Evolutionary conservation across 2,888 invertebrate species (phyloP).

Genomic region (Synergus umbraculus): DNA sequence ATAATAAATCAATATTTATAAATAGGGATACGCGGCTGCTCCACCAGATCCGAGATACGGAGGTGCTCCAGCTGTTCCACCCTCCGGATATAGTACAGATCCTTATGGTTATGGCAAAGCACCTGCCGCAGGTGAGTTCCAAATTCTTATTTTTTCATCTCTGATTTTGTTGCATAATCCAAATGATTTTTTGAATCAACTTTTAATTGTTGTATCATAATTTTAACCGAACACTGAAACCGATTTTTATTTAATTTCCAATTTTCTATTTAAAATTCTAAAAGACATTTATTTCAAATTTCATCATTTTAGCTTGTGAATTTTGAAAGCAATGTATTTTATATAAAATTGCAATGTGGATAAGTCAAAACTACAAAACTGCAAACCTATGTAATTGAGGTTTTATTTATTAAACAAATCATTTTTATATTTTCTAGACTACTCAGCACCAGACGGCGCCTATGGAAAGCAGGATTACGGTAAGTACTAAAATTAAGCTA

Average conservation of each 20-base stretch:
- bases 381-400: background rate
- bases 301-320: background rate
- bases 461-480: conserved; percentile 76
- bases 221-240: background rate
- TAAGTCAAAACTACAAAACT: conserved; percentile 15
- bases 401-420: background rate
- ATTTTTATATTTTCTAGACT: conserved; percentile 67
- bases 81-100: conserved; percentile 72
- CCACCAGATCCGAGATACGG: conserved; percentile 74
- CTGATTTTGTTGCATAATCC: background rate
- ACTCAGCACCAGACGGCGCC: conserved; percentile 71
- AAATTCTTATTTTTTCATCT: background rate
- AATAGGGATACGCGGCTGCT: conserved; percentile 72
- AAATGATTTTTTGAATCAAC: conserved; percentile 19
- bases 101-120: conserved; percentile 75
- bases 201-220: background rate
- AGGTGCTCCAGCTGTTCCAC: conserved; percentile 69
- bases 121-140: conserved; percentile 67
- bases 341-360: too few species aligned
- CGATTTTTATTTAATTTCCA: too few species aligned
- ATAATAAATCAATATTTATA: conserved; percentile 9
- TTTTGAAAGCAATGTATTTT: background rate
- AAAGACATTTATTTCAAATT: background rate
- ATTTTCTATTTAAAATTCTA: too few species aligned
- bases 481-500: conserved; percentile 67